These are phyloP conservation scores for Drosophila gunungcola DNA, from an alignment of 1,140 invertebrate species.

Conservation along the genomic window DNA sequence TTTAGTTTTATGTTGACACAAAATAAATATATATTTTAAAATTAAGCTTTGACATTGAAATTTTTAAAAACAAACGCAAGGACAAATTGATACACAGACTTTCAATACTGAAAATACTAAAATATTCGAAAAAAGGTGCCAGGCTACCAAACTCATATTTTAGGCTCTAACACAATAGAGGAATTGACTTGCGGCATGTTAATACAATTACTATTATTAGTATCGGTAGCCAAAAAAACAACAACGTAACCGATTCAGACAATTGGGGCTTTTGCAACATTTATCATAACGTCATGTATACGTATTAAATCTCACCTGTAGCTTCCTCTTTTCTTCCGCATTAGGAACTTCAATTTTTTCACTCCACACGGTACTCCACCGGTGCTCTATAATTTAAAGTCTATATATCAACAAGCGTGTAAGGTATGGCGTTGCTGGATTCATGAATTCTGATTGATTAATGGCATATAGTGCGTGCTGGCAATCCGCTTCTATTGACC, in stretches of 20 bases:
- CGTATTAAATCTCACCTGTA: slow-evolving; percentile 55
- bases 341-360: slow-evolving; percentile 42
- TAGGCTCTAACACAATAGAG: no score
- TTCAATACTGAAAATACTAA: no score
- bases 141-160: background rate
- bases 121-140: no score
- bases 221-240: slow-evolving; percentile 37
- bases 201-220: slow-evolving; percentile 49
- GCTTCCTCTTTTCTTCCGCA: slow-evolving; percentile 15
- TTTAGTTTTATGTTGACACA: no score
- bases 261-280: slow-evolving; percentile 60
- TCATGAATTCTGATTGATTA: slow-evolving; percentile 49
- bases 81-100: no score
- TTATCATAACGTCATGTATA: slow-evolving; percentile 60
- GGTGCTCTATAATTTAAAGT: slow-evolving; percentile 1
- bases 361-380: slow-evolving; percentile 16
- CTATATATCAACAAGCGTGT: background rate
- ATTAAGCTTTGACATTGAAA: no score
- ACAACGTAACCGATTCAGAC: slow-evolving; percentile 43
- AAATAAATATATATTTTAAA: no score
- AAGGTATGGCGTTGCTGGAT: slow-evolving; percentile 39
- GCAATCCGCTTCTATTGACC: background rate
- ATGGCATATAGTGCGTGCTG: slow-evolving; percentile 31
- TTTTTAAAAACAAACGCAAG: no score
- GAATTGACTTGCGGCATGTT: slow-evolving; percentile 19